Conservation (phyloP, 2,888 invertebrate species). For the Sussaba pulchella region DNA sequence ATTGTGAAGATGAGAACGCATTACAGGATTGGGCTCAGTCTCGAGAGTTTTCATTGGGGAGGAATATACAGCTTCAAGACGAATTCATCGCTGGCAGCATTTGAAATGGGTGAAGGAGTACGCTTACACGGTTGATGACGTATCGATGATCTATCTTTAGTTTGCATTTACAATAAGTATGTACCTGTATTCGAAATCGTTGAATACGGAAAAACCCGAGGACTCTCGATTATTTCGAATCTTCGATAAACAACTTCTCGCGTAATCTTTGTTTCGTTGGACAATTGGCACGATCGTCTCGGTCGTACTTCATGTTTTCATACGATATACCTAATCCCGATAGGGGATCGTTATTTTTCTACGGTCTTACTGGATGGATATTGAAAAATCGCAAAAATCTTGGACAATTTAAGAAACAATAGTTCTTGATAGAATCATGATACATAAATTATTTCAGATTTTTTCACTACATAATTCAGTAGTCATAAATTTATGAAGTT, state of each 20-base stretch:
- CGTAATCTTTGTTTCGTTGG: not conserved
- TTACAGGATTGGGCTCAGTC: constrained; percentile 1
- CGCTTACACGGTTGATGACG: constrained; percentile 38
- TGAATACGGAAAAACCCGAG: constrained; percentile 17
- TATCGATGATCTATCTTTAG: constrained; percentile 27
- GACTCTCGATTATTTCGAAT: constrained; percentile 30
- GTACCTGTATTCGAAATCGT: constrained; percentile 13
- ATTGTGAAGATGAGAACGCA: constrained; percentile 43
- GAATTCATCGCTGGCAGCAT: constrained; percentile 29
- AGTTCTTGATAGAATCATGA: too few species aligned
- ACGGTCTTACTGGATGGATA: too few species aligned
- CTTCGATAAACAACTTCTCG: constrained; percentile 20
- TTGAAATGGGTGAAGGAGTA: constrained; percentile 32
- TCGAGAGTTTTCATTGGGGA: constrained; percentile 28
- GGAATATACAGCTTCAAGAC: constrained; percentile 15
- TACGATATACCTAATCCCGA: not conserved
- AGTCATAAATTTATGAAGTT: too few species aligned
- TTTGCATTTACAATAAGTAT: constrained; percentile 16
- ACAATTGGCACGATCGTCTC: not conserved
- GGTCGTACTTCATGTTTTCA: not conserved
- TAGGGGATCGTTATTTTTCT: not conserved
- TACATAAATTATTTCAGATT: too few species aligned
- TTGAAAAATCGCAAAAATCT: too few species aligned
- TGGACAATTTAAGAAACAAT: too few species aligned
- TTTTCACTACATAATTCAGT: too few species aligned